Conservation (phyloP, 2,888 invertebrate genomes). For the Cotesia congregata region DNA sequence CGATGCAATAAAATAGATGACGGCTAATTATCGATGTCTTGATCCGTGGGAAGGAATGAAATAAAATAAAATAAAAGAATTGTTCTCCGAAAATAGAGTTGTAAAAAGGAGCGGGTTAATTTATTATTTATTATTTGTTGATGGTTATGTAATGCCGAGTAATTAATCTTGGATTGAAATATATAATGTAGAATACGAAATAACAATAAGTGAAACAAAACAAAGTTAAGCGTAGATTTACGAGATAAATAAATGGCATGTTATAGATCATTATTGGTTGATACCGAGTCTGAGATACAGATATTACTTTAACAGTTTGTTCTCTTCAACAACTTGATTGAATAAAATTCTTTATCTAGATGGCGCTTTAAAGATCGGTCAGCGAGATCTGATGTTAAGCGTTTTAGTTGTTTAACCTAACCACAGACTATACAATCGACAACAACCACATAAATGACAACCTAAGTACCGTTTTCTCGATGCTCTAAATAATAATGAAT, state of each 20-base stretch:
- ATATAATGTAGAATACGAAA: not conserved
- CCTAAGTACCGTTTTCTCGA: not conserved
- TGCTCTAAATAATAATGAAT: conserved; percentile 1
- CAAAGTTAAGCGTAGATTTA: not conserved
- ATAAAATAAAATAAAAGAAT: not conserved
- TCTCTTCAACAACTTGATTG: conserved; percentile 28
- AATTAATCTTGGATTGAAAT: not conserved
- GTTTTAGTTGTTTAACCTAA: not conserved
- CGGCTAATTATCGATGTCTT: not conserved
- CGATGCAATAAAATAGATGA: not conserved
- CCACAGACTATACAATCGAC: conserved; percentile 1
- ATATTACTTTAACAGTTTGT: conserved; percentile 31
- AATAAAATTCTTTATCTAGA: conserved; percentile 39
- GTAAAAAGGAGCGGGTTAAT: not conserved
- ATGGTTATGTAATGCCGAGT: not conserved
- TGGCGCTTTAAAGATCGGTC: conserved; percentile 30
- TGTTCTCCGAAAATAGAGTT: not conserved
- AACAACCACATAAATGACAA: not conserved
- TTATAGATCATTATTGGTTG: not conserved
- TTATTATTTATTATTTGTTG: not conserved
- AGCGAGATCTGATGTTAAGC: conserved; percentile 15
- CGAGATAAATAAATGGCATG: not conserved
- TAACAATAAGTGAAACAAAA: not conserved
- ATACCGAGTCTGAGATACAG: not conserved
- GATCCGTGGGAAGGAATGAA: not conserved